Evolutionary conservation across 2,888 invertebrate species (phyloP).

Genomic region (Netelia melanura): DNA sequence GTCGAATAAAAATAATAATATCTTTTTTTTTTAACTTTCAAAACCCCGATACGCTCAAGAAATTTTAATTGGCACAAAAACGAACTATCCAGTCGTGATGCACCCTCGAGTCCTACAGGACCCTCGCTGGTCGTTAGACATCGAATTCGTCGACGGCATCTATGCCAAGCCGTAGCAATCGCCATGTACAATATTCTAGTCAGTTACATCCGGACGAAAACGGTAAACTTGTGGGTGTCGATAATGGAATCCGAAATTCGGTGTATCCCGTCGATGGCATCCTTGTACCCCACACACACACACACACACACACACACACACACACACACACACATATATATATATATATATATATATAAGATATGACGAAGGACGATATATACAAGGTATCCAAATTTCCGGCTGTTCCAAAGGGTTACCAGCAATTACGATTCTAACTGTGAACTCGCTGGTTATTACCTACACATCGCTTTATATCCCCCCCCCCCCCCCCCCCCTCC

Average conservation of each 20-base stretch:
- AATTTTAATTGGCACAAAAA: no score
- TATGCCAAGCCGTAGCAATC: slow-evolving; percentile 2
- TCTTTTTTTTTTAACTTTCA: no score
- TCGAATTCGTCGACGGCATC: background rate
- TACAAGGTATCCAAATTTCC: slow-evolving; percentile 59
- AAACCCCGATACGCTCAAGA: no score
- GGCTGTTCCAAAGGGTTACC: slow-evolving; percentile 58
- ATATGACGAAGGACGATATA: slow-evolving; percentile 51
- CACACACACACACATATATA: no score
- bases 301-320: no score
- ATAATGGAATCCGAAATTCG: slow-evolving; percentile 69
- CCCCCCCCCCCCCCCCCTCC: background rate
- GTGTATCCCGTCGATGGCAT: slow-evolving; percentile 53
- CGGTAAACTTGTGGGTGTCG: slow-evolving; percentile 58
- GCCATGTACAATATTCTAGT: slow-evolving; percentile 19
- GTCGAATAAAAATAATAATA: no score
- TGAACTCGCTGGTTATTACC: slow-evolving; percentile 42
- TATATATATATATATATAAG: slow-evolving; percentile 14
- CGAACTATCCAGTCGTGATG: no score
- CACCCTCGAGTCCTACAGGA: no score
- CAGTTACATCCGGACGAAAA: slow-evolving; percentile 22
- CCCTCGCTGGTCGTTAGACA: no score
- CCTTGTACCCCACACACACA: slow-evolving; percentile 13
- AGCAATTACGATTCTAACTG: slow-evolving; percentile 71
- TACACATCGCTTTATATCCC: background rate